Evolutionary conservation across 2,888 invertebrate species (phyloP), one percentile per base, ranked within the genome.

Genomic region (Orgyia antiqua): DNA sequence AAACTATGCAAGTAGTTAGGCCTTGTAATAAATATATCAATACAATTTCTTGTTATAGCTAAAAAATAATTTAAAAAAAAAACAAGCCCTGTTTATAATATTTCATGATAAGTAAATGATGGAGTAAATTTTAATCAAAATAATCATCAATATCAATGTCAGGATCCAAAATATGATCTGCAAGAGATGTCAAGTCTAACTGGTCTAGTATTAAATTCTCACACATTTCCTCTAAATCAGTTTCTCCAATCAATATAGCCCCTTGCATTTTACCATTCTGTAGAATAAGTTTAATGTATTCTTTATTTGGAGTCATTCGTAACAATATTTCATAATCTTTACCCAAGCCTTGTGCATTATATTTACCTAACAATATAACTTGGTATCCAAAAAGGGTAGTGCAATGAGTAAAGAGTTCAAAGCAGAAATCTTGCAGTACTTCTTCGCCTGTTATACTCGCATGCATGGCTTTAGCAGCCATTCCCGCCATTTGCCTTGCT

Each of bases 91-190:
- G n/a, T n/a, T n/a, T n/a, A n/a, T n/a, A n/a, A n/a, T n/a, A n/a
- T n/a, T n/a, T n/a, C n/a, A n/a, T n/a, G n/a, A n/a, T n/a, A n/a
- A n/a, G n/a, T n/a, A n/a, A n/a, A n/a, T n/a, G n/a, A n/a, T n/a
- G n/a, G n/a, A n/a, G n/a, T n/a, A n/a, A n/a, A n/a, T n/a, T n/a
- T 4, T 61, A 99, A 89, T 99, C 99, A 90, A 99, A 99, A 84
- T 97, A 99, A 87, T 99, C 99, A 77, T 99, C 99, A 60, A 99
- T 95, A 70, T 99, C 99, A 62, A 99, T 94, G 68, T 95, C 90
- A 10, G 98, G 98, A 88, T 99, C 93, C 5, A 99, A 88, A 51
- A 99, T 91, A 72, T 98, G 94, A 71, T 97, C 96, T 33, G 96
- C 97, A 72, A 93, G 94, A 6, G 90, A 88, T 32, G 92, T 92